These are phyloP conservation scores for Cydia fagiglandana DNA, from an alignment of 1,140 invertebrate genomes.

Conservation along the genomic window DNA sequence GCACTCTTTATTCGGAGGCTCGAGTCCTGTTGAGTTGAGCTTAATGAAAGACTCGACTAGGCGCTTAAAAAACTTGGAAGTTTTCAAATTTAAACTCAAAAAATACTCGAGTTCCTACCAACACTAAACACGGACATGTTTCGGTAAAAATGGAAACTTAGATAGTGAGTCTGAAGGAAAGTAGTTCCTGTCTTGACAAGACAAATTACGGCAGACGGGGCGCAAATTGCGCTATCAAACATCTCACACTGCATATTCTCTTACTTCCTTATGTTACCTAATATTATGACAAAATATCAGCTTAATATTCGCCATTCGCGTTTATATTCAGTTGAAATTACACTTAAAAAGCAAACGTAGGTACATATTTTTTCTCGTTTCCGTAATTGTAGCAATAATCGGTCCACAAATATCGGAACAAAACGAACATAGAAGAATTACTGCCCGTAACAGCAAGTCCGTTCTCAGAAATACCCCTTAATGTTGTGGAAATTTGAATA, in stretches of 20 bases:
- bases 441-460: background rate
- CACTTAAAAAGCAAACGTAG: too few species aligned
- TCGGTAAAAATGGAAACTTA: background rate
- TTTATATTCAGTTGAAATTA: too few species aligned
- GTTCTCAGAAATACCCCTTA: background rate
- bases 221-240: background rate
- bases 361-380: too few species aligned
- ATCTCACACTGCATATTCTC: background rate
- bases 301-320: too few species aligned
- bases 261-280: background rate
- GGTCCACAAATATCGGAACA: background rate
- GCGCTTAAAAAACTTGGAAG: too few species aligned
- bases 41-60: too few species aligned
- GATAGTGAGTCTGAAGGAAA: background rate
- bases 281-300: background rate
- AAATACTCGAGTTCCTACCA: too few species aligned
- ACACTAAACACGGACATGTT: background rate
- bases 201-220: background rate
- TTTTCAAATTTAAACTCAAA: too few species aligned
- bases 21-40: too few species aligned
- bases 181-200: background rate
- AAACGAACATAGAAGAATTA: background rate
- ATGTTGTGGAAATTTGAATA: conserved; percentile 12
- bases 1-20: too few species aligned
- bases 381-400: background rate